These are phyloP conservation scores for Batillaria attramentaria DNA, from an alignment of 1,140 invertebrate species.

Conservation along the genomic window DNA sequence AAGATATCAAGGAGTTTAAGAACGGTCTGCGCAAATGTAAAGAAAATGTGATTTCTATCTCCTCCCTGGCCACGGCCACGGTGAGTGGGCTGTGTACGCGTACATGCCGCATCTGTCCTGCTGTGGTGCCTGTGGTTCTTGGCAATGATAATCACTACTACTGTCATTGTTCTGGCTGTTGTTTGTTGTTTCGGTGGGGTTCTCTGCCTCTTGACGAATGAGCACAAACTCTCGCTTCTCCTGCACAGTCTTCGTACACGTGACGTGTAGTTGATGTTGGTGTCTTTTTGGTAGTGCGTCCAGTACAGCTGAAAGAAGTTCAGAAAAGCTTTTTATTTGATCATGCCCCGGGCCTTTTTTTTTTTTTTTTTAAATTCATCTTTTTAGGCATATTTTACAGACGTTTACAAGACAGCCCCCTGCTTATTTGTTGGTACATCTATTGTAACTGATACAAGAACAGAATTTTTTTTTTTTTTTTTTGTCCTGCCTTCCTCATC, in stretches of 20 bases:
- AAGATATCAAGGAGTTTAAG: constrained; percentile 94
- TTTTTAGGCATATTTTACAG: too few relatives aligned
- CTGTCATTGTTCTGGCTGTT: neutral
- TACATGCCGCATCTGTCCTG: neutral
- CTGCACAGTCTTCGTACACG: too few relatives aligned
- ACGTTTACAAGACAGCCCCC: too few relatives aligned
- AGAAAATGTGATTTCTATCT: constrained; percentile 74
- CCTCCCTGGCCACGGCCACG: constrained; percentile 69
- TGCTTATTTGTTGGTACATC: too few relatives aligned
- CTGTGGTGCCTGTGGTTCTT: neutral
- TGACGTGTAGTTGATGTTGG: too few relatives aligned
- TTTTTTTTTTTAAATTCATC: too few relatives aligned
- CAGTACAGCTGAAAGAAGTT: too few relatives aligned
- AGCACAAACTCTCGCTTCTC: neutral
- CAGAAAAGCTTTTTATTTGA: too few relatives aligned
- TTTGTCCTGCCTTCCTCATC: neutral
- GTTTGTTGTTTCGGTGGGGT: neutral
- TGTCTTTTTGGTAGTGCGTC: too few relatives aligned
- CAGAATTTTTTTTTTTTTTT: neutral
- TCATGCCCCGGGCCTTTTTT: too few relatives aligned
- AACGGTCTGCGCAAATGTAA: constrained; percentile 62
- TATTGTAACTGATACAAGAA: too few relatives aligned
- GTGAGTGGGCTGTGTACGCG: constrained; percentile 56
- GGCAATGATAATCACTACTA: constrained; percentile 8
- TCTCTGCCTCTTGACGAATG: neutral